A percentile compares a stretch with the other conserved stretches of the same genome.
phyloP scores from a whole-genome alignment of 2,113 vertebrate species.

The Cottus gobio region DNA sequence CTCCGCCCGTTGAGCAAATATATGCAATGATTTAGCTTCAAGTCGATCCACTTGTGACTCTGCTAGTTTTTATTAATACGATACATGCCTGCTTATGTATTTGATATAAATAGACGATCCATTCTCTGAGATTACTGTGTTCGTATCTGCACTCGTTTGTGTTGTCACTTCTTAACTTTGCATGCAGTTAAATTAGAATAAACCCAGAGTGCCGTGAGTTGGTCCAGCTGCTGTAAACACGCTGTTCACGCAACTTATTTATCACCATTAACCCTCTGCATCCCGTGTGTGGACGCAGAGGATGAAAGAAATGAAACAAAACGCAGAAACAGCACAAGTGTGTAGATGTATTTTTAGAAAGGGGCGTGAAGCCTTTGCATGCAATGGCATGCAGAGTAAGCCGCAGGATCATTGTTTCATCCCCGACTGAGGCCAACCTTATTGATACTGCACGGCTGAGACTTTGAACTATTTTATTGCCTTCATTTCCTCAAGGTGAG shows the following conservation, averaged over 20 bases:
- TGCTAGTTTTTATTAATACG: too few relatives aligned
- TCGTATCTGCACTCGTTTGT: background rate
- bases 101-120: background rate
- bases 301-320: constrained; percentile 10
- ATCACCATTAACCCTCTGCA: background rate
- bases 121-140: background rate
- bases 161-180: background rate
- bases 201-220: background rate
- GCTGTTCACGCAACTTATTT: background rate
- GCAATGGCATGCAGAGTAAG: constrained; percentile 9
- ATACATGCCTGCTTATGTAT: background rate
- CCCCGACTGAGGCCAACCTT: constrained; percentile 1
- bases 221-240: background rate
- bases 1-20: background rate
- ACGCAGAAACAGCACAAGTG: constrained; percentile 14
- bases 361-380: background rate
- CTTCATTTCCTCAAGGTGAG: background rate
- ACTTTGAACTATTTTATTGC: constrained; percentile 52
- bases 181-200: too few relatives aligned
- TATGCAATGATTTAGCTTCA: background rate
- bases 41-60: too few relatives aligned
- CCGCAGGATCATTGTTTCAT: background rate
- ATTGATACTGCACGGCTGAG: background rate
- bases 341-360: background rate
- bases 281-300: background rate